phyloP scores from a whole-genome alignment of 2,113 vertebrate species.

The Herpetotheres cachinnans region DNA sequence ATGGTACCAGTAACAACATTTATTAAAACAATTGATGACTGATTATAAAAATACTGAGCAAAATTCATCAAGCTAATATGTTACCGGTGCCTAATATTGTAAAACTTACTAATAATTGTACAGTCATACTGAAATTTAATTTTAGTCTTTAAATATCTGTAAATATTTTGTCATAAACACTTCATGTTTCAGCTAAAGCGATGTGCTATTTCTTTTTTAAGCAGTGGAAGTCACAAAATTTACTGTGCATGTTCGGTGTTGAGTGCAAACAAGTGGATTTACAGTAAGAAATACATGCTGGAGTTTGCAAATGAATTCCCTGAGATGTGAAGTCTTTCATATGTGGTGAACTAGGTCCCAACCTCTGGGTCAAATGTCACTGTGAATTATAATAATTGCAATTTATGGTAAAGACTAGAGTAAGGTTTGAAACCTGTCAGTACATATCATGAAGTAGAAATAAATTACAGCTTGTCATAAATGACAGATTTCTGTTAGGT shows the following conservation, averaged over 20 bases:
- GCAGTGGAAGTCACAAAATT: background rate
- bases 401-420: conserved; percentile 77
- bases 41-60: background rate
- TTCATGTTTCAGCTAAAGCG: background rate
- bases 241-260: background rate
- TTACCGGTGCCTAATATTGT: background rate
- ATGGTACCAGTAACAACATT: background rate
- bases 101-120: background rate
- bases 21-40: background rate
- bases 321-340: conserved; percentile 46
- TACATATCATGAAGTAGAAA: conserved; percentile 76
- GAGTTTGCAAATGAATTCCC: conserved; percentile 29
- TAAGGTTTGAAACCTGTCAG: conserved; percentile 80
- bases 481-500: conserved; percentile 84
- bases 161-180: conserved; percentile 60
- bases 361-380: conserved; percentile 70
- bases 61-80: conserved; percentile 23
- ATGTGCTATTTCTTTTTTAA: conserved; percentile 5
- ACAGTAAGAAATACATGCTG: background rate
- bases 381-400: conserved; percentile 82
- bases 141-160: background rate
- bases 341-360: conserved; percentile 49
- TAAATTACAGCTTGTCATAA: conserved; percentile 89
- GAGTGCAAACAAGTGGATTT: conserved; percentile 33
- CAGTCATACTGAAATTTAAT: background rate